Percentiles rank a stretch among this genome's conserved stretches.
These are phyloP conservation scores for Tenrec ecaudatus DNA, from an alignment of 2,113 vertebrate genomes.

Conservation along the genomic window DNA sequence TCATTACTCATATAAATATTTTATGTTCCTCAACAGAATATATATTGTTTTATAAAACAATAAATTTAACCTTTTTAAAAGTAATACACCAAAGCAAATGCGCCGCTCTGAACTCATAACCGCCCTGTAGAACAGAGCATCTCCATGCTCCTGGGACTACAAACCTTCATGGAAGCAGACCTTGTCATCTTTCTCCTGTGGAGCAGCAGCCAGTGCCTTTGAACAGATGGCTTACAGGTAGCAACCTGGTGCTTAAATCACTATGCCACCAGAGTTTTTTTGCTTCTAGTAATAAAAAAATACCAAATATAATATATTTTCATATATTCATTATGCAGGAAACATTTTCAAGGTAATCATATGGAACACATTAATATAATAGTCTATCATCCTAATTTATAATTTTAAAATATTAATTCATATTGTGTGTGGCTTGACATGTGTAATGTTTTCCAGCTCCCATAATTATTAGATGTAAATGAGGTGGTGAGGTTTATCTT, in stretches of 20 bases:
- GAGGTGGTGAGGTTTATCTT: neutral
- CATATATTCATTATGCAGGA: neutral
- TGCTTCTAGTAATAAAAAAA: neutral
- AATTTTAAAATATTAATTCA: neutral
- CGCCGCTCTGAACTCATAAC: too few relatives aligned
- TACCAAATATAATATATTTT: neutral
- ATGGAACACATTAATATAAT: neutral
- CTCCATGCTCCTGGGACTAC: too few relatives aligned
- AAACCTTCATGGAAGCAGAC: too few relatives aligned
- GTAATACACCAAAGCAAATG: neutral
- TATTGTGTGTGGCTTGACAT: neutral
- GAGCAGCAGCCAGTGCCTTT: too few relatives aligned
- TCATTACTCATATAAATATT: neutral
- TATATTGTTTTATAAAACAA: neutral
- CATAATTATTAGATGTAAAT: neutral
- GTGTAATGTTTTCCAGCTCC: neutral
- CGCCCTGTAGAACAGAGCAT: too few relatives aligned
- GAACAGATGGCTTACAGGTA: too few relatives aligned
- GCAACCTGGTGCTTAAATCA: too few relatives aligned
- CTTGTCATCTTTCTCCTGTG: too few relatives aligned
- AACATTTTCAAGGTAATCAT: neutral
- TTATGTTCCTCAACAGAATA: neutral
- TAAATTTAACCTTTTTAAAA: conserved; percentile 35
- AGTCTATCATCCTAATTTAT: neutral
- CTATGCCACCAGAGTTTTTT: neutral